Evolutionary conservation across 2,113 vertebrate genomes (phyloP).

Genomic region (Camelus bactrianus): DNA sequence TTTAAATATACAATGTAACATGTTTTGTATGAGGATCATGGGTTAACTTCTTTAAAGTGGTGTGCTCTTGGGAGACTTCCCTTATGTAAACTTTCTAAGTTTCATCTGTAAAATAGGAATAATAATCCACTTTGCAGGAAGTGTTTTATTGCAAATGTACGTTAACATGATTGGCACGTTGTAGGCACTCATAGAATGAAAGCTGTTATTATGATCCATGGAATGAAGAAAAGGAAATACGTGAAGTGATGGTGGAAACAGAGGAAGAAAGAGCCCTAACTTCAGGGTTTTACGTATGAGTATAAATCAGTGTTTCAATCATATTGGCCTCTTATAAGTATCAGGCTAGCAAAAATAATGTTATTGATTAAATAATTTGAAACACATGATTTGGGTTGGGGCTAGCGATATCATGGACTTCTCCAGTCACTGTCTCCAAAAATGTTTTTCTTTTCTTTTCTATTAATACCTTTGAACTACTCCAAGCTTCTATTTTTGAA

Average conservation of each 20-base stretch:
- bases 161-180: background rate
- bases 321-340: background rate
- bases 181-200: conserved; percentile 53
- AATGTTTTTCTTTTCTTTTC: background rate
- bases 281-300: background rate
- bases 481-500: background rate
- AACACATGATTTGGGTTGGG: background rate
- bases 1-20: background rate
- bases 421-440: conserved; percentile 5
- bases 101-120: background rate
- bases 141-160: background rate
- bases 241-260: background rate
- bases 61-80: conserved; percentile 3
- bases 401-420: background rate
- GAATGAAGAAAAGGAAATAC: background rate
- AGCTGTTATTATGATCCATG: background rate
- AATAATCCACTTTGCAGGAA: background rate
- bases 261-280: background rate
- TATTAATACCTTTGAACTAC: background rate
- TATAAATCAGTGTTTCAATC: background rate
- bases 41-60: background rate
- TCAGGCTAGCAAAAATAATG: background rate
- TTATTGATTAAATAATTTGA: background rate
- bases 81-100: background rate
- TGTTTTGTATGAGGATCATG: background rate